Base-by-base conservation (phyloP, 2,113 vertebrate genomes). In the Chloropsis cyanopogon region DNA sequence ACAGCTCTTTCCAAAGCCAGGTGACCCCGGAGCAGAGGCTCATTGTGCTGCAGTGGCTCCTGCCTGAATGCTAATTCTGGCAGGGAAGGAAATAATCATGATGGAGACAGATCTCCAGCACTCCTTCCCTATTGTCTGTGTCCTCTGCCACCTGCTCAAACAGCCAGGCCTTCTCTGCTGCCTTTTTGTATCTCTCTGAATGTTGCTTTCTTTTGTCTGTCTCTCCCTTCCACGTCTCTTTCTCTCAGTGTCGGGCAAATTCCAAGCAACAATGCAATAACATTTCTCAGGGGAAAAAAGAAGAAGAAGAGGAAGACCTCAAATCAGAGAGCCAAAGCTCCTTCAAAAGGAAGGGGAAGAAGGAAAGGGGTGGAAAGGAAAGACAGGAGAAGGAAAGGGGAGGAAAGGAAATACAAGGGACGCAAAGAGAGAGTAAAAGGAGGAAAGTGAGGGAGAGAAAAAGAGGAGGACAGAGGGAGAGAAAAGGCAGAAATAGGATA, bases 11-110 rank as follows among this genome's bases (percentile, higher is more conserved):
- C 94, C 73, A 88, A 88, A 94, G 95, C 66, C 94, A 94, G 93
- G 94, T 95, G 84, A 95, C 95, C 89, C 82, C 0, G 2, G 78
- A 95, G 84, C 54, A 85, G 84, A 57, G 42, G 54, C 82, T 91
- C 37, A 35, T 87, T 91, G 77, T 93, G 42, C n/a, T 5, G 0
- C 52, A 5, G 50, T 11, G 65, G 61, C 61, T 97, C 82, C 89
- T 72, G 84, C 49, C 81, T 89, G 92, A 95, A 93, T 93, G 86
- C 61, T 92, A 92, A 95, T 96, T 95, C 87, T 78, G 86, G 44
- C 87, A 91, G 87, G 69, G 59, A 72, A 85, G n/a, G 70, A 84
- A 85, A 94, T 76, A 85, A 96, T 87, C 61, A 4, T 50, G 86
- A 92, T 89, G 86, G 89, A 95, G 94, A 95, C 66, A 42, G 72